These are phyloP conservation scores for Brachirus orientalis DNA, from an alignment of 2,113 vertebrate genomes.

Conservation along the genomic window DNA sequence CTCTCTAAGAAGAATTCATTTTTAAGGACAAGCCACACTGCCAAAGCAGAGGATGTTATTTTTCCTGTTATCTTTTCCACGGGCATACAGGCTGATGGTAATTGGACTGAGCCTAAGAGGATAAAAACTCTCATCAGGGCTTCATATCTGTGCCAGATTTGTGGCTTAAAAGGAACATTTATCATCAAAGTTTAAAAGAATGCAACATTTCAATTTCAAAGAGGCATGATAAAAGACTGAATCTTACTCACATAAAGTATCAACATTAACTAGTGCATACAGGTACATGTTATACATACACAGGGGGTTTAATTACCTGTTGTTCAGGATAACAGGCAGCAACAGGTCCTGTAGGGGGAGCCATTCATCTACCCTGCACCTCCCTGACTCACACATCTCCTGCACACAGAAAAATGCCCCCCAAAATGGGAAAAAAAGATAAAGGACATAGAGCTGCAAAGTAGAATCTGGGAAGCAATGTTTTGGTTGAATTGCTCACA, in stretches of 20 bases:
- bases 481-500: not conserved
- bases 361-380: slow-evolving; percentile 67
- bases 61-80: slow-evolving; percentile 60
- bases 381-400: slow-evolving; percentile 83
- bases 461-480: not conserved
- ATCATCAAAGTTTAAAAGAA: slow-evolving; percentile 53
- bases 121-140: slow-evolving; percentile 61
- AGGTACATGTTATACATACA: not conserved
- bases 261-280: not conserved
- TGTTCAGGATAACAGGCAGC: slow-evolving; percentile 83
- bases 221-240: slow-evolving; percentile 38
- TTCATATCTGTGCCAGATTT: slow-evolving; percentile 56
- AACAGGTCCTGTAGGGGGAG: slow-evolving; percentile 83
- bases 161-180: slow-evolving; percentile 59
- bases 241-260: slow-evolving; percentile 8
- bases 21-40: slow-evolving; percentile 36
- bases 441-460: slow-evolving; percentile 9
- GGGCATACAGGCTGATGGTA: slow-evolving; percentile 63
- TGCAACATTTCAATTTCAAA: slow-evolving; percentile 67
- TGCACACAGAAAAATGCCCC: slow-evolving; percentile 56
- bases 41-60: slow-evolving; percentile 56
- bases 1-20: slow-evolving; percentile 44
- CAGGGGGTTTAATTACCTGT: slow-evolving; percentile 74
- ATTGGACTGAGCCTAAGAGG: slow-evolving; percentile 72
- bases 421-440: not conserved